Percentiles rank a stretch among this genome's conserved stretches.
These are phyloP conservation scores for Drepana falcataria DNA, from an alignment of 2,888 invertebrate genomes.

Conservation along the genomic window DNA sequence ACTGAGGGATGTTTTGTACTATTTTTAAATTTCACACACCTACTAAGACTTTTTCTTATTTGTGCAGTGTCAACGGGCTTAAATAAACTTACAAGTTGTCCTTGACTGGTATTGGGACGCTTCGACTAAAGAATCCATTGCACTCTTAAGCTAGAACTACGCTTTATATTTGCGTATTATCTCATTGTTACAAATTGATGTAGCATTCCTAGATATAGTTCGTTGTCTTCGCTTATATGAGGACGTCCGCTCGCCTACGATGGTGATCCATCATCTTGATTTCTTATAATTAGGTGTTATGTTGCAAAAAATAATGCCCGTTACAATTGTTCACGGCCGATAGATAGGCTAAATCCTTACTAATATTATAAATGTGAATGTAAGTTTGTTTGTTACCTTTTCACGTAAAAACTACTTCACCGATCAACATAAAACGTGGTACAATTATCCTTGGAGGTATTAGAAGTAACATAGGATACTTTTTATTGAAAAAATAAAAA, in stretches of 20 bases:
- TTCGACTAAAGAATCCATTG: constrained; percentile 4
- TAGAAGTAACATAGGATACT: no score
- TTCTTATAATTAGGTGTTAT: constrained; percentile 17
- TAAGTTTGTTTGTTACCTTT: no score
- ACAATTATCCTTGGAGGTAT: no score
- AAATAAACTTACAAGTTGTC: constrained; percentile 36
- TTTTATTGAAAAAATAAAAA: no score
- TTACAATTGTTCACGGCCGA: not conserved
- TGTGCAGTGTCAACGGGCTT: constrained; percentile 37
- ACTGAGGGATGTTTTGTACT: constrained; percentile 27
- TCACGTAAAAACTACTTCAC: no score
- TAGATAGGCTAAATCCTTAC: no score
- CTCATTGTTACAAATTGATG: constrained; percentile 61
- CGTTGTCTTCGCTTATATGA: constrained; percentile 66
- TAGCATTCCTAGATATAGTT: constrained; percentile 51
- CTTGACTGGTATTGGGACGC: constrained; percentile 31
- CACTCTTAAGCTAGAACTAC: not conserved
- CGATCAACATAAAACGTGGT: no score
- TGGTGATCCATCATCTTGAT: constrained; percentile 37
- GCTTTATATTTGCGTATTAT: constrained; percentile 28
- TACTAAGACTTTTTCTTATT: constrained; percentile 37
- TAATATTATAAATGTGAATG: no score
- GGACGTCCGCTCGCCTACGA: constrained; percentile 68
- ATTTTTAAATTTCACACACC: constrained; percentile 40
- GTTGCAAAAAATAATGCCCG: constrained; percentile 9